Percentiles rank a stretch among this genome's conserved stretches.
Evolutionary conservation across 1,140 invertebrate species (phyloP).

Genomic region (Drosophila eugracilis): DNA sequence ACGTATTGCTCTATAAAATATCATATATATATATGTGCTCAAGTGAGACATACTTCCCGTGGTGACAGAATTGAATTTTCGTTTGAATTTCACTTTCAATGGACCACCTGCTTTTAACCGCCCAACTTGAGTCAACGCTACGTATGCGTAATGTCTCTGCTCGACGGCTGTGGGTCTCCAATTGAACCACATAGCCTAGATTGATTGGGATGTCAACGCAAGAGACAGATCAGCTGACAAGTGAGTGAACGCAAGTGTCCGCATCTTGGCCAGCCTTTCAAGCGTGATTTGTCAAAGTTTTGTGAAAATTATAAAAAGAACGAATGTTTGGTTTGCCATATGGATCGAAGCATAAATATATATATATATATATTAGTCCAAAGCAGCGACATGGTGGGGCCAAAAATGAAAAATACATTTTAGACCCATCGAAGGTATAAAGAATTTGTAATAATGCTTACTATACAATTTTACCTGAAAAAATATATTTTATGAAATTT

Average conservation of each 20-base stretch:
- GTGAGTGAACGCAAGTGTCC: conserved; percentile 50
- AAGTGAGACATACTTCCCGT: conserved; percentile 34
- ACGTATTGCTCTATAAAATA: too few species aligned
- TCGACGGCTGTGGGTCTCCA: conserved; percentile 1
- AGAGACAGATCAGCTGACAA: conserved; percentile 50
- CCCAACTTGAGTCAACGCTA: conserved; percentile 56
- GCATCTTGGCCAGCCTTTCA: conserved; percentile 47
- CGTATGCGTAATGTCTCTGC: conserved; percentile 59
- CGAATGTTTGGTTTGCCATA: conserved; percentile 9
- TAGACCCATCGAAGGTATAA: conserved; percentile 14
- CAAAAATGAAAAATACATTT: conserved; percentile 16
- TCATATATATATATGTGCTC: conserved; percentile 11
- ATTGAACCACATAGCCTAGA: conserved; percentile 1
- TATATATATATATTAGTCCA: conserved; percentile 61
- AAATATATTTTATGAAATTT: neutral
- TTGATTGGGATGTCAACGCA: conserved; percentile 48
- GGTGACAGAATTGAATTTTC: conserved; percentile 35
- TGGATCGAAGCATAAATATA: conserved; percentile 1
- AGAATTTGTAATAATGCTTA: conserved; percentile 15
- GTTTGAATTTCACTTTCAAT: conserved; percentile 55
- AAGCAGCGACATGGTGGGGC: conserved; percentile 26
- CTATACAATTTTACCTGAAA: too few species aligned
- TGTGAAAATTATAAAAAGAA: conserved; percentile 18
- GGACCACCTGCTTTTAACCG: conserved; percentile 24
- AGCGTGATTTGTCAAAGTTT: conserved; percentile 61